Conservation (phyloP, 2,797 vertebrate genomes). For the Lithobates pipiens region DNA sequence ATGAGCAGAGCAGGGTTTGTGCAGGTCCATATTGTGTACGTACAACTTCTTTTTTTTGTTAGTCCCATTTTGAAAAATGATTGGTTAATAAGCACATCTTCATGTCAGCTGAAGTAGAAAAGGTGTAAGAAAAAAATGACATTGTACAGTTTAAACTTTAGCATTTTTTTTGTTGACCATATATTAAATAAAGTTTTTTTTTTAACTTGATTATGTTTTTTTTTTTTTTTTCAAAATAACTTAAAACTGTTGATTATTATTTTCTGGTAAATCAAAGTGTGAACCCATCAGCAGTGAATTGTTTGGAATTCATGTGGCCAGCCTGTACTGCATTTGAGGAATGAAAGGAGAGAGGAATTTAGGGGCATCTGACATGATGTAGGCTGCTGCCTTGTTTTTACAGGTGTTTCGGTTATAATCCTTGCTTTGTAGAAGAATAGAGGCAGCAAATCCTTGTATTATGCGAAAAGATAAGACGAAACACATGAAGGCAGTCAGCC, state of each 20-base stretch:
- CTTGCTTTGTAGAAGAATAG: conserved; percentile 71
- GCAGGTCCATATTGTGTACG: neutral
- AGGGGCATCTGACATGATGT: conserved; percentile 56
- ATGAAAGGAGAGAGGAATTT: conserved; percentile 67
- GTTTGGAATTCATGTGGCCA: conserved; percentile 78
- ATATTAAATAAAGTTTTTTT: neutral
- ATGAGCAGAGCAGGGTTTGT: neutral
- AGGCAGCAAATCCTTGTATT: conserved; percentile 72
- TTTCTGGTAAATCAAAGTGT: conserved; percentile 79
- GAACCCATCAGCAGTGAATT: conserved; percentile 67
- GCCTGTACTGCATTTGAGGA: conserved; percentile 74
- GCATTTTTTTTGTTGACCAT: too few species aligned
- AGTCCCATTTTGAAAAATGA: too few species aligned
- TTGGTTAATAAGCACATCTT: too few species aligned
- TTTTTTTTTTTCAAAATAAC: neutral
- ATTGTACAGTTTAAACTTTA: too few species aligned
- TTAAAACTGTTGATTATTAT: conserved; percentile 71
- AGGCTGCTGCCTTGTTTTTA: conserved; percentile 78
- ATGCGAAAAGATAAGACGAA: conserved; percentile 72
- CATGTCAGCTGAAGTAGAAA: too few species aligned
- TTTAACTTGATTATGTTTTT: neutral
- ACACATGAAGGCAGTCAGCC: conserved; percentile 60
- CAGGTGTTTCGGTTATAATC: conserved; percentile 84
- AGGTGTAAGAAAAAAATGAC: too few species aligned
- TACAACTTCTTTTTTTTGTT: neutral